Evolutionary conservation across 2,888 invertebrate species (phyloP).

Genomic region (Plusia festucae): DNA sequence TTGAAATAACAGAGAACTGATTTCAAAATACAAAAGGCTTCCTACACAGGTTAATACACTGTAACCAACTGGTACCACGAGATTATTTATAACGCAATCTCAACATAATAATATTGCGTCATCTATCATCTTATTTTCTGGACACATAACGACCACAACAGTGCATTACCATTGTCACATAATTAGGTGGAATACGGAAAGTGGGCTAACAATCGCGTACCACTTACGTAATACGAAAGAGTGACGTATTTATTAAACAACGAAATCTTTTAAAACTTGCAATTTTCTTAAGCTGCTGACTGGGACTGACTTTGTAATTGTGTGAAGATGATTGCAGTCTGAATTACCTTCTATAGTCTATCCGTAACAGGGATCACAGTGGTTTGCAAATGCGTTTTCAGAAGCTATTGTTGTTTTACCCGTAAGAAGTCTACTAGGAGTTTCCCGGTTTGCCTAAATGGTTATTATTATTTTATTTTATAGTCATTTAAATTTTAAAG

Average conservation of each 20-base stretch:
- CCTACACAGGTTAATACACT: constrained; percentile 25
- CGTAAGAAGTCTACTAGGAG: too few relatives aligned
- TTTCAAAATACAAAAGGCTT: constrained; percentile 11
- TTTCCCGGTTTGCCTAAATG: too few relatives aligned
- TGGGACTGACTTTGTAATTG: constrained; percentile 21
- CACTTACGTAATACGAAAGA: constrained; percentile 65
- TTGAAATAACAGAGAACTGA: background rate
- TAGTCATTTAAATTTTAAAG: too few relatives aligned
- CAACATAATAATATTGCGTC: constrained; percentile 49
- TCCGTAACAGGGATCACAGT: too few relatives aligned
- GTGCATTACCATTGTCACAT: constrained; percentile 65
- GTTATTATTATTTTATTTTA: too few relatives aligned
- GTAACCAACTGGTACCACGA: constrained; percentile 29
- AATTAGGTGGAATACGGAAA: constrained; percentile 70
- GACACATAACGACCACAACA: constrained; percentile 42
- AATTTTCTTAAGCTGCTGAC: constrained; percentile 46
- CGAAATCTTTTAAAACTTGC: constrained; percentile 50
- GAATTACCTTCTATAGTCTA: too few relatives aligned
- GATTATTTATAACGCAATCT: constrained; percentile 36
- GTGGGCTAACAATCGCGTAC: constrained; percentile 62
- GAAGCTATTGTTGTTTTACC: too few relatives aligned
- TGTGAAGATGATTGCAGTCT: too few relatives aligned
- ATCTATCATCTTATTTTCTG: constrained; percentile 45
- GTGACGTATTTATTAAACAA: too few relatives aligned
- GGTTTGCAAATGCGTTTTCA: too few relatives aligned